A percentile compares a stretch with the other conserved stretches of the same genome.
phyloP scores from a whole-genome alignment of 2,888 invertebrate genomes.

The Agelastica alni region DNA sequence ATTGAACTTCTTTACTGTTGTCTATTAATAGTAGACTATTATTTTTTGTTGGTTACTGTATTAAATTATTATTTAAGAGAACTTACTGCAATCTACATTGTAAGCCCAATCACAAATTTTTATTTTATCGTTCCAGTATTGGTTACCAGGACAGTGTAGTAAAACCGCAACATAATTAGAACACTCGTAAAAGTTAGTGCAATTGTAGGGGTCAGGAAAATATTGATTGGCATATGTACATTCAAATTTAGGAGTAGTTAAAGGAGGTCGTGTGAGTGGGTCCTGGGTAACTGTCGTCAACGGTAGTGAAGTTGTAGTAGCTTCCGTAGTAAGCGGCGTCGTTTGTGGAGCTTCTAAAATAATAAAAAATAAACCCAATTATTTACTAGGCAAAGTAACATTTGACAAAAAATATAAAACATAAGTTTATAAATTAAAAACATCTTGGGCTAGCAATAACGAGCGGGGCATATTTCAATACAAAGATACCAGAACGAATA shows the following conservation, averaged over 20 bases:
- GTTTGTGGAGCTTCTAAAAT: too few relatives aligned
- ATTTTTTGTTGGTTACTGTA: too few relatives aligned
- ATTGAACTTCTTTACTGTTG: too few relatives aligned
- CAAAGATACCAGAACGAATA: too few relatives aligned
- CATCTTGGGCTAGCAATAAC: too few relatives aligned
- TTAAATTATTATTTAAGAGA: too few relatives aligned
- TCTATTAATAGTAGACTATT: too few relatives aligned
- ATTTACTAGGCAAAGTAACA: too few relatives aligned
- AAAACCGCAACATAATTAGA: neutral
- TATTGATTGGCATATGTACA: neutral
- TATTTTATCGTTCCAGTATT: neutral
- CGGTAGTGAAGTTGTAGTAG: neutral
- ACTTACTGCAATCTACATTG: neutral
- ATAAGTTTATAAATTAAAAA: too few relatives aligned
- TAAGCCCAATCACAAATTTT: neutral
- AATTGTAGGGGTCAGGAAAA: slow-evolving; percentile 8
- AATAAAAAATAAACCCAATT: too few relatives aligned
- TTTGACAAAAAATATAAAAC: too few relatives aligned
- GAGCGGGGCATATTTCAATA: too few relatives aligned
- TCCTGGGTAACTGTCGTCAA: neutral
- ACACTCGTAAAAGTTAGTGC: slow-evolving; percentile 14
- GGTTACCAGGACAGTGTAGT: slow-evolving; percentile 1
- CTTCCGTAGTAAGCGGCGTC: neutral
- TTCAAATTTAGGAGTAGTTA: neutral
- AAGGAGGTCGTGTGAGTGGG: neutral